A percentile compares a stretch with the other conserved stretches of the same genome.
Conservation (phyloP, 2,113 vertebrate species). For the Isurus oxyrinchus region DNA sequence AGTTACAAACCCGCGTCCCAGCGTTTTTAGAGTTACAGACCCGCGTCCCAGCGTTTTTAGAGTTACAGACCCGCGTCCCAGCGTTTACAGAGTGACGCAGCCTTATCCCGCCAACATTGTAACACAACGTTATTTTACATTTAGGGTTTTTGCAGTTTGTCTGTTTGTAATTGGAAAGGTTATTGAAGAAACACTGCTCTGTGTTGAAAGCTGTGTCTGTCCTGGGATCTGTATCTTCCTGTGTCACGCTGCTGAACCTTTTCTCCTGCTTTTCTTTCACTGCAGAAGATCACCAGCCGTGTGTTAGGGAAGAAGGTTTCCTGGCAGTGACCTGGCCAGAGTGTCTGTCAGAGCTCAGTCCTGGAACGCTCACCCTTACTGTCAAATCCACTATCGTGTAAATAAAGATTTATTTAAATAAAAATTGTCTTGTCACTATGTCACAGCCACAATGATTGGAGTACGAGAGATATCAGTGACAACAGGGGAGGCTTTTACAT, state of each 20-base stretch:
- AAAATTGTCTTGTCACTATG: neutral
- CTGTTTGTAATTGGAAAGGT: no score
- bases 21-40: no score
- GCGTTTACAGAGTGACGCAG: no score
- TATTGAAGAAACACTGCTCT: neutral
- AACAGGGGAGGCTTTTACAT: neutral
- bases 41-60: no score
- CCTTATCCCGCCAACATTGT: no score
- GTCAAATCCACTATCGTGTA: neutral
- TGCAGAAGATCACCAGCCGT: conserved; percentile 62
- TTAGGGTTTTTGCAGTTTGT: no score
- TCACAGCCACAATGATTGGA: neutral
- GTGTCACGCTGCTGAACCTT: neutral
- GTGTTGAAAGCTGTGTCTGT: neutral
- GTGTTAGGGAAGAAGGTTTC: conserved; percentile 62
- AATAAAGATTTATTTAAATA: neutral
- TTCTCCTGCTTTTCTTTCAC: neutral
- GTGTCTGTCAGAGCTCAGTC: neutral
- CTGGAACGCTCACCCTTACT: neutral
- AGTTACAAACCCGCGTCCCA: no score
- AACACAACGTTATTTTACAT: no score
- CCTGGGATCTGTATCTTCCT: no score
- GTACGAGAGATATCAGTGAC: neutral
- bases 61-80: no score
- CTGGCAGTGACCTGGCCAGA: conserved; percentile 48